Base-by-base conservation (phyloP, 2,797 vertebrate species). In the Enteromius argenteus region DNA sequence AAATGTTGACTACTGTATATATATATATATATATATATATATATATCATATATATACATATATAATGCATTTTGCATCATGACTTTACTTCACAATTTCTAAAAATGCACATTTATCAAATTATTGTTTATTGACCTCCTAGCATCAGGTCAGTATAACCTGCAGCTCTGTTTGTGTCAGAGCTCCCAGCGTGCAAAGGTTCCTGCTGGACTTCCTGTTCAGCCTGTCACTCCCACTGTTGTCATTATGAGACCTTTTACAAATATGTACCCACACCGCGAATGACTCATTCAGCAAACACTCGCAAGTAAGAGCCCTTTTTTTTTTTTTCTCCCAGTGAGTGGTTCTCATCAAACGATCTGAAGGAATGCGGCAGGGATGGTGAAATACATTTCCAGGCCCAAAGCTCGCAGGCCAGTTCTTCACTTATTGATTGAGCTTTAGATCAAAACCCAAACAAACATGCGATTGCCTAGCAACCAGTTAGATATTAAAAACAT, bases 241-340 rank as follows among this genome's bases (percentile, higher is more conserved):
- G 86, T 89, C 86, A 90, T 88, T 88, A 88, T 86, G 85, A 90
- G 75, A 60, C 56, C 81, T 84, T 87, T 69, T 51, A 87, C 87
- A 91, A 90, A 92, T 88, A 91, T 86, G 86, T 87, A 87, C 86
- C 84, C 80, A 72, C 84, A 80, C 58, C 5, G 78, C 53, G 3
- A 87, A 84, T 92, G 90, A 91, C 74, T 91, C 91, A 91, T 64
- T 88, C 68, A 82, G 66, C 85, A 90, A 91, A 90, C 90, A 90
- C 58, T 79, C 49, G 4, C 85, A 46, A 83, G 80, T 39, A 32
- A 46, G 39, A 62, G 9, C 46, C n/a, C 73, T 69, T 81, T 68
- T 83, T 60, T 76, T 69, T 81, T 68, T 79, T 53, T 46, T 51
- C 49, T 62, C 68, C 44, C 72, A 71, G 42, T 49, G 66, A 88